Evolutionary conservation across 2,888 invertebrate genomes (phyloP).

Genomic region (Epsilonema sp.): DNA sequence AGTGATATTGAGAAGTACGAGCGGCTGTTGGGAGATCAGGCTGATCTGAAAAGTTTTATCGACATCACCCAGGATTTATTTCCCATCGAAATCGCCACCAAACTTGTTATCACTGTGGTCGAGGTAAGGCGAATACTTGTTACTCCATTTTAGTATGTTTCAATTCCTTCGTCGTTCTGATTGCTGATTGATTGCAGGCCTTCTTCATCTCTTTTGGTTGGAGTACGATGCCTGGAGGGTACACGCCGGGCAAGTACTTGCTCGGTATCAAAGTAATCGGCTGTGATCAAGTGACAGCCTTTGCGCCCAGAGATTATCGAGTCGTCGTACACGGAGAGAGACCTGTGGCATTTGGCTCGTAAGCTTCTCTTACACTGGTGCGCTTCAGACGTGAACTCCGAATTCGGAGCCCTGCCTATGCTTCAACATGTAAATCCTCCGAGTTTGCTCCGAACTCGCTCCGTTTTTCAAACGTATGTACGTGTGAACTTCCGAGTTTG

Average conservation of each 20-base stretch:
- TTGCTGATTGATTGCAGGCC: constrained; percentile 4
- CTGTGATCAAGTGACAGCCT: constrained; percentile 12
- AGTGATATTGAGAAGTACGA: constrained; percentile 20
- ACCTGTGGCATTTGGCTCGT: neutral
- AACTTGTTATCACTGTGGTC: constrained; percentile 15
- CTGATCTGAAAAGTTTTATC: constrained; percentile 20
- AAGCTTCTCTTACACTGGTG: neutral
- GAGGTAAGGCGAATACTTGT: too few species aligned
- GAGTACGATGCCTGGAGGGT: constrained; percentile 15
- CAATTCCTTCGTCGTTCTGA: neutral
- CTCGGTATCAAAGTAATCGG: constrained; percentile 18
- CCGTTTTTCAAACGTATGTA: too few species aligned
- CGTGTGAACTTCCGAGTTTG: too few species aligned
- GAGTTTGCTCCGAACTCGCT: too few species aligned
- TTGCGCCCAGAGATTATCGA: constrained; percentile 5
- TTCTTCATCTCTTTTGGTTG: constrained; percentile 19
- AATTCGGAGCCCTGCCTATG: too few species aligned
- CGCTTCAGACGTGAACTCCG: too few species aligned
- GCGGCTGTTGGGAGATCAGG: constrained; percentile 14
- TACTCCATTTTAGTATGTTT: neutral
- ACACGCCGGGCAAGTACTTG: constrained; percentile 22
- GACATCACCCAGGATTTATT: constrained; percentile 23
- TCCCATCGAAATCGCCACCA: constrained; percentile 20
- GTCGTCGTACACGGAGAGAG: neutral
- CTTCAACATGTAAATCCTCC: too few species aligned